These are phyloP conservation scores for Pseudomyrmex flavicornis DNA, from an alignment of 1,140 invertebrate genomes.

Conservation along the genomic window DNA sequence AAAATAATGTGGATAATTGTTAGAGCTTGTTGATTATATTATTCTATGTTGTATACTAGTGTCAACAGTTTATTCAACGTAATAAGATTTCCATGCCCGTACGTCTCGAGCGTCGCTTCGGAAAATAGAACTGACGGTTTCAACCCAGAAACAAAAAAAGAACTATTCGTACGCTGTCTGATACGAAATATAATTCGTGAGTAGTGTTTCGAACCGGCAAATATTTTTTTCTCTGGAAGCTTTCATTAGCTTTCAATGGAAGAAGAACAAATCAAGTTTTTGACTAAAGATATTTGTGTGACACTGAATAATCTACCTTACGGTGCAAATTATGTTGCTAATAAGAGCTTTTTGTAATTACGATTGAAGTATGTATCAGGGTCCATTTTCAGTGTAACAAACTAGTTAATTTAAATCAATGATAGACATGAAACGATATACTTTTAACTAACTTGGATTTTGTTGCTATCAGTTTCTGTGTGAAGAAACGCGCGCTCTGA, in stretches of 20 bases:
- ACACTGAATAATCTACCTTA: conserved; percentile 57
- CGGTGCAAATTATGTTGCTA: conserved; percentile 62
- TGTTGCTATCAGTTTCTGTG: not conserved
- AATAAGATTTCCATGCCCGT: conserved; percentile 63
- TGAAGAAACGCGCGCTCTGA: not conserved
- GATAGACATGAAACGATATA: conserved; percentile 11
- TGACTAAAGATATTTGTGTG: conserved; percentile 67
- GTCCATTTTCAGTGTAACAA: conserved; percentile 64
- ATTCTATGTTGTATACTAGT: conserved; percentile 77
- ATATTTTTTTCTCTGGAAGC: conserved; percentile 63
- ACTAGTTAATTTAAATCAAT: conserved; percentile 9
- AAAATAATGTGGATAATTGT: conserved; percentile 68
- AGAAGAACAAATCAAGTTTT: conserved; percentile 56
- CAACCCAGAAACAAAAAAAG: conserved; percentile 45
- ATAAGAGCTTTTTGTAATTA: conserved; percentile 67
- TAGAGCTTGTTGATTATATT: conserved; percentile 75
- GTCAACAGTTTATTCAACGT: conserved; percentile 63
- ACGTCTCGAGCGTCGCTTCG: conserved; percentile 52
- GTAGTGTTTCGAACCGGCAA: conserved; percentile 59
- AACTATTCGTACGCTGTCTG: conserved; percentile 48
- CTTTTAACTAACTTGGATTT: conserved; percentile 18
- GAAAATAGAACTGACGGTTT: conserved; percentile 44
- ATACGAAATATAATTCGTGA: conserved; percentile 50
- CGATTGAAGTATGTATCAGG: conserved; percentile 59
- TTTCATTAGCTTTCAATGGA: conserved; percentile 58